Evolutionary conservation across 2,113 vertebrate genomes (phyloP).

Genomic region (Pardalotus punctatus): DNA sequence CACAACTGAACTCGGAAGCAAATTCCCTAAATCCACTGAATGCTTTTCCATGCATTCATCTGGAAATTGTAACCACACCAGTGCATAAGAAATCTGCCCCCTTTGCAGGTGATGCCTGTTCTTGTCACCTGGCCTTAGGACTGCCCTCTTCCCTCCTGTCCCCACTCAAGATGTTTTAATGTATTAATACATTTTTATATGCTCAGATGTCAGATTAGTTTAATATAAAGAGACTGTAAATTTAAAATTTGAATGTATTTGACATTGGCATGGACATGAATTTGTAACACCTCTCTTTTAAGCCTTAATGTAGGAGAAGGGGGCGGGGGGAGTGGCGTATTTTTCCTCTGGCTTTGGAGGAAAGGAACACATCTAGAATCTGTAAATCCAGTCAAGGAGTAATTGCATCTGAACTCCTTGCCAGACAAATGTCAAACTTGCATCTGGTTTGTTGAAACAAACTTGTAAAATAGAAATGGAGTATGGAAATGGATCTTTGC

Average conservation of each 20-base stretch:
- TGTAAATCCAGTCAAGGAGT: neutral
- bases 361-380: neutral
- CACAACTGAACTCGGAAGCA: neutral
- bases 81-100: neutral
- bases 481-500: neutral
- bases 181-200: neutral
- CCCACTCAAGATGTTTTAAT: neutral
- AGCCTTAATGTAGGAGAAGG: neutral
- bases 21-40: neutral
- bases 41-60: neutral
- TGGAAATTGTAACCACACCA: neutral
- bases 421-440: neutral
- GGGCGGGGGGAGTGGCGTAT: neutral
- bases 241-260: neutral
- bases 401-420: neutral
- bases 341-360: neutral
- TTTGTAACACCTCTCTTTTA: neutral
- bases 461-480: neutral
- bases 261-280: neutral
- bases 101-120: neutral
- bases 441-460: neutral
- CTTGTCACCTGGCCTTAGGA: neutral
- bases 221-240: neutral
- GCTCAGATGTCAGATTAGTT: neutral
- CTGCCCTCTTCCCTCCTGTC: neutral